These are phyloP conservation scores for Pelobates fuscus DNA, from an alignment of 2,113 vertebrate species.

Conservation along the genomic window DNA sequence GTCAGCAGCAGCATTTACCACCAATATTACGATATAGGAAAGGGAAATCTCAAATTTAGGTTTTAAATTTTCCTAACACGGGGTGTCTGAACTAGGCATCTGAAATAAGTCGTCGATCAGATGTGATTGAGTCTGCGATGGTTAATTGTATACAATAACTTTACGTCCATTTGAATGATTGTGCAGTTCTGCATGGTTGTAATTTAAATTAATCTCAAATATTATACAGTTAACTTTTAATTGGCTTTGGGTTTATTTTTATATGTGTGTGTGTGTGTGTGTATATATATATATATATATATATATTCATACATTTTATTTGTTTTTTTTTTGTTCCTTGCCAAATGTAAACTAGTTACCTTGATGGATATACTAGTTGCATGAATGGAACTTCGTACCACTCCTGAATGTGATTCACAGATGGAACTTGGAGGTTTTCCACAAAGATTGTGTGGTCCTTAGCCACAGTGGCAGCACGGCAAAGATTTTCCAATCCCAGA, in stretches of 20 bases:
- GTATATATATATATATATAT: too few relatives aligned
- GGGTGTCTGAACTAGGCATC: neutral
- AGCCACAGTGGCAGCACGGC: conserved; percentile 57
- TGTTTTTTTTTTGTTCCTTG: conserved; percentile 55
- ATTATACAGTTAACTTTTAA: conserved; percentile 53
- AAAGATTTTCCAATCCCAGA: conserved; percentile 58
- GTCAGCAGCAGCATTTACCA: conserved; percentile 46
- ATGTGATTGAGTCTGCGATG: too few relatives aligned
- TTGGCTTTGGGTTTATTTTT: too few relatives aligned
- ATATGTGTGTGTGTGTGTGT: too few relatives aligned
- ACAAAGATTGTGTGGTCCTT: conserved; percentile 63
- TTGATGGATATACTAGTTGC: conserved; percentile 45
- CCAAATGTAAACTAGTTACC: conserved; percentile 54
- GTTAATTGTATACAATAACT: too few relatives aligned
- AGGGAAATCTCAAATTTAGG: conserved; percentile 54
- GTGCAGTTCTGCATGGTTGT: too few relatives aligned
- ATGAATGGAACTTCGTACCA: conserved; percentile 21
- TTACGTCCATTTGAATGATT: too few relatives aligned
- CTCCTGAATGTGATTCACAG: conserved; percentile 59
- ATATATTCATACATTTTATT: too few relatives aligned
- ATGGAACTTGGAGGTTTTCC: conserved; percentile 65
- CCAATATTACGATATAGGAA: conserved; percentile 27
- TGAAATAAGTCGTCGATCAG: too few relatives aligned
- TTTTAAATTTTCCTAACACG: conserved; percentile 56
- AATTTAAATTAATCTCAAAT: neutral